phyloP scores from a whole-genome alignment of 2,888 invertebrate genomes.

The Sminthurides aquaticus region DNA sequence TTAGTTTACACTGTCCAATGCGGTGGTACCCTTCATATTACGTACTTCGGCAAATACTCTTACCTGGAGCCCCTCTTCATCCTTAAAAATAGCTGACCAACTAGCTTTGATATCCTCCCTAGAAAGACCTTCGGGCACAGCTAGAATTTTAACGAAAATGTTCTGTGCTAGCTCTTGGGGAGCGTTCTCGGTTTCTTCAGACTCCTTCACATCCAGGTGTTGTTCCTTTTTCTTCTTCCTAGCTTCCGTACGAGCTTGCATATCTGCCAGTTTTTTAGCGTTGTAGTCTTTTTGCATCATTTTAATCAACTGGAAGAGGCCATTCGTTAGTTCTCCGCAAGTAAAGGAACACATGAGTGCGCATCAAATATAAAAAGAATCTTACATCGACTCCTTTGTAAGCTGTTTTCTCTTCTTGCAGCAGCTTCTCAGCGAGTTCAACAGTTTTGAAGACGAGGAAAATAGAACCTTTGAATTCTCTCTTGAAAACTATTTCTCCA shows the following conservation, averaged over 20 bases:
- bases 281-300: constrained; percentile 44
- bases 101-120: constrained; percentile 68
- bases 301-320: constrained; percentile 50
- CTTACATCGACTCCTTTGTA: constrained; percentile 23
- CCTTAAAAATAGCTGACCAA: constrained; percentile 54
- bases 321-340: neutral
- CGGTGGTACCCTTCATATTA: neutral
- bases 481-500: constrained; percentile 14
- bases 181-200: constrained; percentile 49
- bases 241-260: constrained; percentile 43
- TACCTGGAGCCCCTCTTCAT: constrained; percentile 48
- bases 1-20: neutral
- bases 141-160: constrained; percentile 63
- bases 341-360: neutral
- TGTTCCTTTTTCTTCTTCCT: constrained; percentile 38
- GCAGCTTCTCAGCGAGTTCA: constrained; percentile 53
- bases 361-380: neutral
- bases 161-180: constrained; percentile 57
- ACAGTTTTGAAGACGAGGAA: constrained; percentile 76
- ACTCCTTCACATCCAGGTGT: constrained; percentile 35
- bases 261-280: constrained; percentile 45
- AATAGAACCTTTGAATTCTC: constrained; percentile 78
- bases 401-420: constrained; percentile 29
- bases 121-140: constrained; percentile 54
- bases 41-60: too few relatives aligned